A percentile compares a stretch with the other conserved stretches of the same genome.
Evolutionary conservation across 1,140 invertebrate genomes (phyloP).

Genomic region (Proctacanthus coquilletti): DNA sequence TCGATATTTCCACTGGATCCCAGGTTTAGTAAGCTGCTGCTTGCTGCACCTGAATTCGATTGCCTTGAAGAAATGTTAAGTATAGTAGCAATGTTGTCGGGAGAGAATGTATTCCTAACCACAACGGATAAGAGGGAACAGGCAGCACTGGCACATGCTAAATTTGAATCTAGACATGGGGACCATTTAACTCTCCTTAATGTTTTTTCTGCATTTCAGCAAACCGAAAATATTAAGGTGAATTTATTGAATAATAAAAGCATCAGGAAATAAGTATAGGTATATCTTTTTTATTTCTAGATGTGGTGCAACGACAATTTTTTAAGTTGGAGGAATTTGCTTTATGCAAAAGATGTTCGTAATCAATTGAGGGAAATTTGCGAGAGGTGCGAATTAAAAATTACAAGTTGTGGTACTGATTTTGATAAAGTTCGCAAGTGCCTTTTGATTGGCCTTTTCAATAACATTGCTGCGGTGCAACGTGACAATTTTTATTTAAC

Average conservation of each 20-base stretch:
- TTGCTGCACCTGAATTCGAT: constrained; percentile 57
- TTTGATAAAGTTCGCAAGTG: constrained; percentile 60
- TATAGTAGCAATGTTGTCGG: constrained; percentile 41
- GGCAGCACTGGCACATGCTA: constrained; percentile 49
- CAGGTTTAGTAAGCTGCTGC: constrained; percentile 66
- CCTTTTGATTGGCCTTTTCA: constrained; percentile 66
- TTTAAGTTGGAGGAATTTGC: constrained; percentile 71
- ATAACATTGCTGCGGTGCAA: constrained; percentile 78
- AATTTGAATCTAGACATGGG: constrained; percentile 75
- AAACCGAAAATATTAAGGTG: constrained; percentile 56
- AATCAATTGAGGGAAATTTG: constrained; percentile 71
- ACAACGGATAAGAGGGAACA: constrained; percentile 44
- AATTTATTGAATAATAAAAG: no score
- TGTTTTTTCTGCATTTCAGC: constrained; percentile 66
- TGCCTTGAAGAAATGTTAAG: constrained; percentile 68
- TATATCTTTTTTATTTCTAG: constrained; percentile 32
- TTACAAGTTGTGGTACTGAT: constrained; percentile 58
- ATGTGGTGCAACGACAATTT: constrained; percentile 86
- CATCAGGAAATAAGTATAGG: no score
- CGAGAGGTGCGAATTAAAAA: constrained; percentile 44
- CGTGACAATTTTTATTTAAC: constrained; percentile 57
- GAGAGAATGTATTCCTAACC: constrained; percentile 42
- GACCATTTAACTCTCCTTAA: constrained; percentile 89
- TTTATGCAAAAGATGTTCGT: constrained; percentile 65
- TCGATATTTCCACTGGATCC: constrained; percentile 85